These are phyloP conservation scores for Anniella stebbinsi DNA, from an alignment of 2,797 vertebrate species.

Conservation along the genomic window DNA sequence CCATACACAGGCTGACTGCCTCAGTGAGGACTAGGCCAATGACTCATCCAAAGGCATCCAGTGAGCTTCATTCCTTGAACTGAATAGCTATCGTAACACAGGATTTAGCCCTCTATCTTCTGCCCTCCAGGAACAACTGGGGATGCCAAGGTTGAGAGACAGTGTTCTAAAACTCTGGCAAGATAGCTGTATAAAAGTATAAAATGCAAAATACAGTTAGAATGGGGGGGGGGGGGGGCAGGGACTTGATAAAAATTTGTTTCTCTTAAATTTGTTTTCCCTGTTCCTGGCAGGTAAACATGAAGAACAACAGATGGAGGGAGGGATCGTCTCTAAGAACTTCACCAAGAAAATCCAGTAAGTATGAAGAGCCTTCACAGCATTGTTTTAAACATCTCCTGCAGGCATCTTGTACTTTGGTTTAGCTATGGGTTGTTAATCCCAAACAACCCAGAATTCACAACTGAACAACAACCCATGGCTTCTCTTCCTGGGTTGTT, in stretches of 20 bases:
- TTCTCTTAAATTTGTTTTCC: slow-evolving; percentile 31
- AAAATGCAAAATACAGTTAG: neutral
- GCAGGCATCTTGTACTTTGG: too few relatives aligned
- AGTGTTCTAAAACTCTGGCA: neutral
- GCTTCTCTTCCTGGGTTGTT: too few relatives aligned
- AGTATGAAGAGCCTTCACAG: slow-evolving; percentile 71
- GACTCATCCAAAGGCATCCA: neutral
- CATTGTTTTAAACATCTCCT: neutral
- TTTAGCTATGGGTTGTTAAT: too few relatives aligned
- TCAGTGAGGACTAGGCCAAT: slow-evolving; percentile 1
- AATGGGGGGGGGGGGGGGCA: neutral
- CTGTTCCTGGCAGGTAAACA: slow-evolving; percentile 87
- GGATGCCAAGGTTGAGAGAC: neutral
- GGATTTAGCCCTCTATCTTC: neutral
- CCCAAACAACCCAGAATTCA: too few relatives aligned
- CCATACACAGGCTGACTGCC: neutral
- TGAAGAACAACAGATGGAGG: slow-evolving; percentile 96
- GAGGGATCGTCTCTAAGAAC: slow-evolving; percentile 97
- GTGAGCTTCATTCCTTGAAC: neutral
- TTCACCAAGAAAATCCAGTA: slow-evolving; percentile 99
- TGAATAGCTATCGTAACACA: neutral
- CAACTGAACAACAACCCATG: too few relatives aligned
- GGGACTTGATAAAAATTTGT: neutral
- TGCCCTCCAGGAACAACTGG: neutral
- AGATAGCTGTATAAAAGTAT: neutral